Conservation (phyloP, 2,113 vertebrate genomes). For the Pelvicachromis taeniatus region DNA sequence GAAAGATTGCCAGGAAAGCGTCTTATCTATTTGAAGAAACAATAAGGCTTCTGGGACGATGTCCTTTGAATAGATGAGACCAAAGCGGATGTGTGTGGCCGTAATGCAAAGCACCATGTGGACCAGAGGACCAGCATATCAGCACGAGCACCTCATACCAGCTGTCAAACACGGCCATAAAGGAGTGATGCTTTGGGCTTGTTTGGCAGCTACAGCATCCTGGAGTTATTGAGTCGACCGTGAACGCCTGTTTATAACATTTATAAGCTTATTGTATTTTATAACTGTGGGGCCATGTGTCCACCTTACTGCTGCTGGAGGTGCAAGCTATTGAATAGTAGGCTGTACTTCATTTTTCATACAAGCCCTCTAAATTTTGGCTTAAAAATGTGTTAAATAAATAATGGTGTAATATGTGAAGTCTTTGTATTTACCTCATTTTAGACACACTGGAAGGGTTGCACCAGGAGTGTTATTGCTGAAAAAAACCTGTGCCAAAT, state of each 20-base stretch:
- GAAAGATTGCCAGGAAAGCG: neutral
- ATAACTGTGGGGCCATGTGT: neutral
- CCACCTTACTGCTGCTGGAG: neutral
- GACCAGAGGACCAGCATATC: neutral
- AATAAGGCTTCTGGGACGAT: neutral
- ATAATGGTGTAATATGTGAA: neutral
- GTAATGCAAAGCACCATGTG: neutral
- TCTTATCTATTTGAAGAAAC: neutral
- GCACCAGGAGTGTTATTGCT: neutral
- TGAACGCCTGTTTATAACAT: neutral
- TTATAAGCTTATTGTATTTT: neutral
- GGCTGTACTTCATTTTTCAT: neutral
- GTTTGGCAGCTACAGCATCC: neutral
- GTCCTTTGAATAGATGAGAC: neutral
- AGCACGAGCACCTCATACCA: neutral
- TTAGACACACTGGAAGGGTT: neutral
- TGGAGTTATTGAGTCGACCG: neutral
- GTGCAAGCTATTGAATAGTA: neutral
- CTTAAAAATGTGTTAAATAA: neutral
- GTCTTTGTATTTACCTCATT: neutral
- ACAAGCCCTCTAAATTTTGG: neutral
- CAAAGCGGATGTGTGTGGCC: neutral
- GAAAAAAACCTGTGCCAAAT: neutral
- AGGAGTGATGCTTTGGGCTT: neutral
- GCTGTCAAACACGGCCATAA: fast-evolving